Base-by-base conservation (phyloP, 2,888 invertebrate species). In the Mythimna lalbum region DNA sequence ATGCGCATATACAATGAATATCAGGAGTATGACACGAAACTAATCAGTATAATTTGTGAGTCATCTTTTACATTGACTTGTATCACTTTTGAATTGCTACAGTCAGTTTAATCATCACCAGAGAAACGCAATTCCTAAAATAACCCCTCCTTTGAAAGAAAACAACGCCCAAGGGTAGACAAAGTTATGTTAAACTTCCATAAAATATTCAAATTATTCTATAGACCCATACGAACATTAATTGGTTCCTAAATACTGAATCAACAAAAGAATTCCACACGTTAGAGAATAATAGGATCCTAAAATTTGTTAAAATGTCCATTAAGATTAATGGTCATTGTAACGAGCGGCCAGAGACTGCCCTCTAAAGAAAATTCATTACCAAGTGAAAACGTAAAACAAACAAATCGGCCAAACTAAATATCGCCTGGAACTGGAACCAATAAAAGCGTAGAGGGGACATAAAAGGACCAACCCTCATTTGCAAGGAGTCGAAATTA, bases 401-500 rank as follows among this genome's bases (percentile, higher is more conserved):
- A 91, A 92, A 93, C 90, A 92, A 93, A 93, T 91, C 90, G 89
- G 77, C 72, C 78, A 67, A 88, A 86, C 90, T 90, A 87, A 90
- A 87, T 89, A 90, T 90, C 81, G 87, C 83, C 81, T 78, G 83
- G 83, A 90, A 90, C 81, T 78, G 83, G 83, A 90, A 90, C 92
- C 92, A 92, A 94, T 93, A 93, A 92, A 92, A 86, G 89, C 90
- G 78, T 80, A 75, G 84, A 82, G 80, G 73, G 84, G 79, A 85
- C 88, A 87, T 88, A 87, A 88, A 90, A 86, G 86, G 89, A 90
- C 89, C 88, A 87, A 79, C 90, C 89, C 92, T 89, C 90, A 92
- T 93, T 94, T 93, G 90, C 91, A 93, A 93, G 91, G 90, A 94
- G 92, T 88, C 87, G 68, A 92, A 94, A 95, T 95, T 95, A 95